Base-by-base conservation (phyloP, 2,888 invertebrate species). In the Danaus chrysippus region DNA sequence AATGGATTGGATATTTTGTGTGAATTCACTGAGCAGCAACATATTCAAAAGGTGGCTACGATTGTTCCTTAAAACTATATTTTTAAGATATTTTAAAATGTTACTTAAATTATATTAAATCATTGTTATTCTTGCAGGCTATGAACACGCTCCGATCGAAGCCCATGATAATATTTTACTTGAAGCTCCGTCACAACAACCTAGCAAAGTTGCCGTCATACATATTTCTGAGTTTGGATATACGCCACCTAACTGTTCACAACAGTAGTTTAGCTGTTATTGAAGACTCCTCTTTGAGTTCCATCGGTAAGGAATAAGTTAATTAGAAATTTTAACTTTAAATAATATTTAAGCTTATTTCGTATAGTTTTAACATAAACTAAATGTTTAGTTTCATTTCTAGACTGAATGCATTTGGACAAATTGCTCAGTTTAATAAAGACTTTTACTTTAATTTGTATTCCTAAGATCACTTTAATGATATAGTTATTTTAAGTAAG, bases 1-100 rank as follows among this genome's bases (percentile, higher is more conserved):
- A 95, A 96, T 76, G 97, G 97, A 54, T 92, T 97, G 72, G 97
- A 97, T 82, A 94, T 97, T 68, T 92, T 96, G 68, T 97, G 97
- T 92, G 97, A 97, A 91, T 94, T 95, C 74, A 96, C 96, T 59
- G 96, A 96, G 79, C 93, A 94, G 73, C 92, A 92, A 69, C 95
- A 96, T 76, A 96, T 97, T 80, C 94, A 90, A 66, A 89, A 87
- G 84, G 90, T 88, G 74, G 3, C 2, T 34, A 34, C 23, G 23
- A 34, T 34, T 34, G 23, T 34, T 34, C 8, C 2, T 34, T 34
- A 34, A 34, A 34, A 34, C 23, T 1, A 2, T 8, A 6, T 3
- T 34, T 34, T 34, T 5, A 34, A 34, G 23, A 34, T 6, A 34
- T 5, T 34, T 5, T 34, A 34, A 34, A 34, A 3, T 6, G 6